A percentile compares a stretch with the other conserved stretches of the same genome.
Conservation (phyloP, 2,797 vertebrate species). For the Sphenodon punctatus region DNA sequence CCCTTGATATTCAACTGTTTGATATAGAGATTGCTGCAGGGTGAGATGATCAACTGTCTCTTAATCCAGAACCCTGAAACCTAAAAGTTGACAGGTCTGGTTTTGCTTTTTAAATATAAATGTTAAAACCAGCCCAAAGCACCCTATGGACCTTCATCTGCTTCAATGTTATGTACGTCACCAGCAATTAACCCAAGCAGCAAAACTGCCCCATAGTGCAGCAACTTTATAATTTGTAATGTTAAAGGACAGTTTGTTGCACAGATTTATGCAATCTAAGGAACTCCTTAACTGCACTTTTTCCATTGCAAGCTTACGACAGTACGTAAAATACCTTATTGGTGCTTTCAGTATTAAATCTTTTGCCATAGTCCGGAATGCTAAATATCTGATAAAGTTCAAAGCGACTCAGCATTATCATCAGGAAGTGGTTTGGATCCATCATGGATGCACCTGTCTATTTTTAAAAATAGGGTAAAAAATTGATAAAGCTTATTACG, state of each 20-base stretch:
- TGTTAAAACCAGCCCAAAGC: not conserved
- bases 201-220: not conserved
- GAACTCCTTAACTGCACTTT: not conserved
- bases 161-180: not conserved
- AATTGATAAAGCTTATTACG: not conserved
- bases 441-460: conserved; percentile 97
- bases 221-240: too few relatives aligned
- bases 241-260: too few relatives aligned
- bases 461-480: not conserved
- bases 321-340: conserved; percentile 85
- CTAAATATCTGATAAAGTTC: conserved; percentile 96
- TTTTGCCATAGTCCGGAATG: conserved; percentile 89
- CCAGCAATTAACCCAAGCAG: not conserved
- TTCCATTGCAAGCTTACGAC: not conserved
- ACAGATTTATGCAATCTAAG: not conserved
- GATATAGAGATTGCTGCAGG: not conserved
- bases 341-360: conserved; percentile 86
- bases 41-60: not conserved
- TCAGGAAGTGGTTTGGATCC: conserved; percentile 98
- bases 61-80: too few relatives aligned
- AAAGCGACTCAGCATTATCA: conserved; percentile 94
- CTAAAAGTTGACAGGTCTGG: too few relatives aligned
- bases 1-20: too few relatives aligned
- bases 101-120: not conserved
- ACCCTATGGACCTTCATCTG: not conserved